Evolutionary conservation across 2,888 invertebrate species (phyloP), one percentile per base, ranked within the genome.

Genomic region (Mythimna albipuncta): DNA sequence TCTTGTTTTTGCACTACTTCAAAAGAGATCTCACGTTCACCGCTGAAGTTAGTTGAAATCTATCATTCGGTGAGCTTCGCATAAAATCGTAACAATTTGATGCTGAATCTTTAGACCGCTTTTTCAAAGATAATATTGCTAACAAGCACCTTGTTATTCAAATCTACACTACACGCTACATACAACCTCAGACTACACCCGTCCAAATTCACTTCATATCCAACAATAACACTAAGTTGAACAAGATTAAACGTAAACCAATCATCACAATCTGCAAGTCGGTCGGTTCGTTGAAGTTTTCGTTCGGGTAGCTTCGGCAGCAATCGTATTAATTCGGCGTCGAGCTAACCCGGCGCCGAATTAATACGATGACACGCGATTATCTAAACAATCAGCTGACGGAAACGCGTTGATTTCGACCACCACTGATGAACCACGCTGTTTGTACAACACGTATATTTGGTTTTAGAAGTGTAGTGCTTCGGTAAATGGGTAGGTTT

Each of bases 371-470:
- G 88, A 90, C 87, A 89, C 82, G 84, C 90, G 89, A 91, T 92
- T 92, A 91, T 89, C 90, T 91, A 91, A 91, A 91, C 92, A 93
- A 92, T 91, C 89, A 85, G 83, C 75, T 84, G 76, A 72, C 81
- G 79, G 85, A 86, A 85, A 83, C 81, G 79, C 85, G 85, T 87
- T 90, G 89, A 91, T 91, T 90, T 87, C 81, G 83, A 87, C 87
- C 85, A 83, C 82, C 87, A 77, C 85, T 88, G 89, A 86, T 88
- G 86, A 89, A 89, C 87, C 86, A 63, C 84, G 82, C 79, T 87
- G 87, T 88, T 83, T 85, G 72, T 77, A 73, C 67, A 86, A 83
- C 82, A 75, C 72, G 77, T 77, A 79, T 81, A 75, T 85, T 86
- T 76, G 64, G 64, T 58, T 78, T 73, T 81, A 70, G 74, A 70